Percentiles rank a stretch among this genome's conserved stretches.
phyloP scores from a whole-genome alignment of 2,888 invertebrate genomes.

The Drosophila monieri region DNA sequence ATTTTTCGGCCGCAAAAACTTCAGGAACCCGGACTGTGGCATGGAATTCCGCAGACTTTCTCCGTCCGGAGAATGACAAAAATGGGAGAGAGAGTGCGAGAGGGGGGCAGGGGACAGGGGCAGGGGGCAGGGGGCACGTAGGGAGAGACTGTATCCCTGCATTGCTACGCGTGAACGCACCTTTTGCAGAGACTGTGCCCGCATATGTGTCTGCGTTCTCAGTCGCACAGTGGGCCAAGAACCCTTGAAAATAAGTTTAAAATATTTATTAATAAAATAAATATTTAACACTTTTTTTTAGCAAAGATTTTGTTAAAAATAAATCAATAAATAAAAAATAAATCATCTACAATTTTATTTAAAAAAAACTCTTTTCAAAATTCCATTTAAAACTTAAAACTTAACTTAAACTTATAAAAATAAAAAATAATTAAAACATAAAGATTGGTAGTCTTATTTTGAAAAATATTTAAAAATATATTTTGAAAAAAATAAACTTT shows the following conservation, averaged over 20 bases:
- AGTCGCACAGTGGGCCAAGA: conserved; percentile 22
- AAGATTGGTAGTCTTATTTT: too few relatives aligned
- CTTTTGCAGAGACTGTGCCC: conserved; percentile 51
- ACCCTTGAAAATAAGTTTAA: not conserved
- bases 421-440: too few relatives aligned
- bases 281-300: too few relatives aligned
- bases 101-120: not conserved
- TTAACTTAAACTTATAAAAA: too few relatives aligned
- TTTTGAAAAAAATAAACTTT: too few relatives aligned
- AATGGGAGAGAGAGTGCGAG: too few relatives aligned
- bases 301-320: not conserved
- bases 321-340: too few relatives aligned
- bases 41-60: conserved; percentile 61
- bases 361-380: too few relatives aligned
- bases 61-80: conserved; percentile 46
- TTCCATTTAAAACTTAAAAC: too few relatives aligned
- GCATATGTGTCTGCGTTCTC: conserved; percentile 27
- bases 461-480: too few relatives aligned
- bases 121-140: not conserved
- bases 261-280: not conserved
- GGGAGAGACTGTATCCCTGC: conserved; percentile 41
- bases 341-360: too few relatives aligned
- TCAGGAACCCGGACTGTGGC: conserved; percentile 46
- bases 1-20: conserved; percentile 73
- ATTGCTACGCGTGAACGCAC: conserved; percentile 80